Evolutionary conservation across 2,888 invertebrate species (phyloP), one percentile per base, ranked within the genome.

Genomic region (Amaurobius ferox): DNA sequence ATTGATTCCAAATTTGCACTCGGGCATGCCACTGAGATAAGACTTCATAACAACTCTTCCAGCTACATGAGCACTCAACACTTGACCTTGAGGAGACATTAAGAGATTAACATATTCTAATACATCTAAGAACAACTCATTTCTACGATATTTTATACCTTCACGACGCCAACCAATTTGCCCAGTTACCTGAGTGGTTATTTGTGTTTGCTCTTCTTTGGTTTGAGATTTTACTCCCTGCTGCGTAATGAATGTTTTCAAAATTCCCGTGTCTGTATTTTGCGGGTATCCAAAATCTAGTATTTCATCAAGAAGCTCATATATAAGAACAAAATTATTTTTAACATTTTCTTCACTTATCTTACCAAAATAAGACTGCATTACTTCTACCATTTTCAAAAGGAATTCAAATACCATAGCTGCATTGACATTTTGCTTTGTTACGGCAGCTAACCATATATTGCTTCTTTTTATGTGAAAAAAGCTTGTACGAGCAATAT

Each of bases 11-110:
- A 94, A 99, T 93, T 99, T 99, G 93, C 99, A 99, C 92, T 99
- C 99, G 0, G 99, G 99, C 99, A 99, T 99, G 39, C 99, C 99
- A 29, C 98, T 98, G 86, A 99, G 93, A 91, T 99, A 99, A 0
- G 98, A 98, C 93, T 99, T 99, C 99, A 99, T 99, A 44, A 99
- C 98, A 77, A 99, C 98, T 92, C 98, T 98, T 76, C 99, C 99
- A 30, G 99, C 99, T 48, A 99, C 99, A 91, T 99, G 99, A 67
- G 99, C 98, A 19, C 98, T 98, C 79, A 99, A 93, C 32, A 99
- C 99, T 93, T 99, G 99, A 78, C 98, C 98, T 94, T 99, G 99
- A 0, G 99, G 99, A 39, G 98, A 99, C 99, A 99, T 99, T 68
- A 99, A 93, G 85, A 99, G 93, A 93, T 99, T 99, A 89, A 99